Evolutionary conservation across 2,113 vertebrate species (phyloP).

Genomic region (Acrocephalus kingi): DNA sequence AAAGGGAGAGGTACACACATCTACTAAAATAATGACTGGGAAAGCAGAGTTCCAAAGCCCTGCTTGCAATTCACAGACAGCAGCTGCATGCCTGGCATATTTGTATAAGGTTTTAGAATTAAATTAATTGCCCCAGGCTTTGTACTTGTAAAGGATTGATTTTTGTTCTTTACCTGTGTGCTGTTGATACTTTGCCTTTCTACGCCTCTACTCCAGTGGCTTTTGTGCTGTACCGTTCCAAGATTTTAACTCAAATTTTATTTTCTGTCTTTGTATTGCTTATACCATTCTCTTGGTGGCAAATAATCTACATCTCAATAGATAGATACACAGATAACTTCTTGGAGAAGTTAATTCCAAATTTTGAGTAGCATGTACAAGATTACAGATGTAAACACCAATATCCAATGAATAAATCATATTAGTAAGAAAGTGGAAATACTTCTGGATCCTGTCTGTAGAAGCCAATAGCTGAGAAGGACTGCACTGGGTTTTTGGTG

Average conservation of each 20-base stretch:
- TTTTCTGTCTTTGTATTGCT: background rate
- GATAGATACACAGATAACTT: background rate
- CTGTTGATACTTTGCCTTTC: background rate
- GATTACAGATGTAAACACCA: background rate
- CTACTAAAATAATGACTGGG: slow-evolving; percentile 41
- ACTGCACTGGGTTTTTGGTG: background rate
- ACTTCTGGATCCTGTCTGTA: background rate
- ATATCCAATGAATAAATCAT: background rate
- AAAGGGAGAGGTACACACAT: background rate
- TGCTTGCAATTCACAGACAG: slow-evolving; percentile 21
- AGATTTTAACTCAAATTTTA: background rate
- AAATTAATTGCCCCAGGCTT: slow-evolving; percentile 7
- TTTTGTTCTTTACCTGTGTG: background rate
- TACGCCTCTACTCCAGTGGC: rapidly evolving
- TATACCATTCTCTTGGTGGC: background rate
- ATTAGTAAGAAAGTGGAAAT: background rate
- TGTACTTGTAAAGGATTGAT: background rate
- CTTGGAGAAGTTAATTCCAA: background rate
- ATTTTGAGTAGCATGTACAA: background rate
- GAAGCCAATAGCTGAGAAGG: background rate
- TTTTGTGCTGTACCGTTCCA: background rate
- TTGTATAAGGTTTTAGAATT: slow-evolving; percentile 21
- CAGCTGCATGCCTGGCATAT: background rate
- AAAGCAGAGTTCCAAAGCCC: slow-evolving; percentile 32
- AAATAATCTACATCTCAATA: background rate